These are phyloP conservation scores for Cromileptes altivelis DNA, from an alignment of 2,113 vertebrate species.

Conservation along the genomic window DNA sequence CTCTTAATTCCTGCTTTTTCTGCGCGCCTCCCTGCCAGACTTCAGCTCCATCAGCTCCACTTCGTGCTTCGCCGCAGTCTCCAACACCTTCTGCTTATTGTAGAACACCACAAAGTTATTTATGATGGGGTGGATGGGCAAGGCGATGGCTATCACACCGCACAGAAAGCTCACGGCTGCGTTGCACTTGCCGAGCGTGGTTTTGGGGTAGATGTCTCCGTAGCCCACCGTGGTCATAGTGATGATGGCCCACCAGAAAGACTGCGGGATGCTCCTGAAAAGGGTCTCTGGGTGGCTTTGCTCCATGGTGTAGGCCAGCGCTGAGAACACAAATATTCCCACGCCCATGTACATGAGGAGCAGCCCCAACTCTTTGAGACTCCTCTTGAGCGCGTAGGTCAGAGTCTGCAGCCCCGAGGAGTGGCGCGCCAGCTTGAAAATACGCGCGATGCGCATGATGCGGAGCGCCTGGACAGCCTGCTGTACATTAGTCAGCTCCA, in stretches of 20 bases:
- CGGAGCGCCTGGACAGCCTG: conserved; percentile 95
- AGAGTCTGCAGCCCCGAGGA: conserved; percentile 95
- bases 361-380: conserved; percentile 95
- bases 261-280: conserved; percentile 98
- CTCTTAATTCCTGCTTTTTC: conserved; percentile 43
- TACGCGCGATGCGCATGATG: conserved; percentile 94
- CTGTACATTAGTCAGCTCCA: conserved; percentile 95
- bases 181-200: conserved; percentile 95
- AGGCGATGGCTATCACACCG: conserved; percentile 95
- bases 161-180: conserved; percentile 98
- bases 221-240: conserved; percentile 99
- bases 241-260: conserved; percentile 99
- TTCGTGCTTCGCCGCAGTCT: conserved; percentile 95
- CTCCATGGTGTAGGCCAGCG: conserved; percentile 96
- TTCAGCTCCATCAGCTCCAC: conserved; percentile 95
- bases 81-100: conserved; percentile 96
- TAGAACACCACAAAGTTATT: conserved; percentile 98
- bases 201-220: conserved; percentile 98
- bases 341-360: conserved; percentile 98
- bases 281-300: conserved; percentile 96
- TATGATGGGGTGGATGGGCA: conserved; percentile 98
- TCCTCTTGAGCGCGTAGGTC: conserved; percentile 94
- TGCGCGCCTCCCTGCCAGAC: conserved; percentile 79
- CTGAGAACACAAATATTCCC: conserved; percentile 97
- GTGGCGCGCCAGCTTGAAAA: conserved; percentile 97